phyloP scores from a whole-genome alignment of 1,140 invertebrate species.

The Oncopeltus fasciatus region DNA sequence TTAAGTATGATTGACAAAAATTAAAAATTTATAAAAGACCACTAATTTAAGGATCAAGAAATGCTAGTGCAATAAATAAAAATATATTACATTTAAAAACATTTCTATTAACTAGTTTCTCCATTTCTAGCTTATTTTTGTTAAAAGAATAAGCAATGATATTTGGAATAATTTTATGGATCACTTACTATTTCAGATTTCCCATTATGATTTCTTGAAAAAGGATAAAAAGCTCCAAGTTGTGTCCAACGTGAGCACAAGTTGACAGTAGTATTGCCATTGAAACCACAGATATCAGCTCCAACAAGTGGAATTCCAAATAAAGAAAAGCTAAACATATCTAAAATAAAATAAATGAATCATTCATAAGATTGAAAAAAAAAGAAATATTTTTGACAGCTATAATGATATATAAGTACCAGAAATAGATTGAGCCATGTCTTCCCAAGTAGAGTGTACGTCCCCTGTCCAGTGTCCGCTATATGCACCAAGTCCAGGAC shows the following conservation, averaged over 20 bases:
- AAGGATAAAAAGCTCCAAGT: conserved; percentile 75
- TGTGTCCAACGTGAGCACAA: conserved; percentile 70
- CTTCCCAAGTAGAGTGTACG: conserved; percentile 52
- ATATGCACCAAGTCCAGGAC: conserved; percentile 61
- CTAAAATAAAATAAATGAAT: conserved; percentile 30
- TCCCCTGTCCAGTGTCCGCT: conserved; percentile 89
- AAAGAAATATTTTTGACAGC: not conserved
- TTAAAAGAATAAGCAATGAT: too few relatives aligned
- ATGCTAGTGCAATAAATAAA: too few relatives aligned
- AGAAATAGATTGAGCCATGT: conserved; percentile 44
- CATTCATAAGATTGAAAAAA: not conserved
- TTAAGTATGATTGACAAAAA: too few relatives aligned
- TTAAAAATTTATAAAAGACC: too few relatives aligned
- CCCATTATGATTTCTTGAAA: conserved; percentile 73
- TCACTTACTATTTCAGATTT: conserved; percentile 48
- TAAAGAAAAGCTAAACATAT: conserved; percentile 61
- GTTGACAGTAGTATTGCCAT: conserved; percentile 52
- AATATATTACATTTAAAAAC: too few relatives aligned
- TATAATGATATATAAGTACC: conserved; percentile 30
- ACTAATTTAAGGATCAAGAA: too few relatives aligned
- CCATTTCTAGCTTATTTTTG: too few relatives aligned
- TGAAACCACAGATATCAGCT: conserved; percentile 82
- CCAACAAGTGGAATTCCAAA: conserved; percentile 78
- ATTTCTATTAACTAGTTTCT: too few relatives aligned
- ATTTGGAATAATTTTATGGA: conserved; percentile 5